These are phyloP conservation scores for Cataglyphis hispanica DNA, from an alignment of 1,140 invertebrate species.

Conservation along the genomic window DNA sequence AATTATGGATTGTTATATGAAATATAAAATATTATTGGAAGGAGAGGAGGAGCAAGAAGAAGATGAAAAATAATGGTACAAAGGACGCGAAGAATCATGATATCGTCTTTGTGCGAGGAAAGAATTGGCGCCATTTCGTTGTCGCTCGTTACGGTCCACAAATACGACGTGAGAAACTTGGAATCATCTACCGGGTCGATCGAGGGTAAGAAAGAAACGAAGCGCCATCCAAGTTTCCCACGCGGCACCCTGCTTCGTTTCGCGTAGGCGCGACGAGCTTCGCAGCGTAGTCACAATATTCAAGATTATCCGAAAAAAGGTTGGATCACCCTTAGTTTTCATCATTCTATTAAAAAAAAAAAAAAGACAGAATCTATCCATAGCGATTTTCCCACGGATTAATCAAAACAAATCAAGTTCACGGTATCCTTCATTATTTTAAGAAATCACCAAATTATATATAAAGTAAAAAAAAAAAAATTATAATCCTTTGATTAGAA, in stretches of 20 bases:
- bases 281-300: conserved; percentile 73
- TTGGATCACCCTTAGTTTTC: conserved; percentile 51
- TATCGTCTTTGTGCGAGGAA: conserved; percentile 8
- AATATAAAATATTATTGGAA: background rate
- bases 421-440: background rate
- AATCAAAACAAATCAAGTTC: background rate
- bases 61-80: background rate
- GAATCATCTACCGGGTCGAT: conserved; percentile 33
- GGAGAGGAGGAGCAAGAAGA: background rate
- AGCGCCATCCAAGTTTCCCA: conserved; percentile 77
- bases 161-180: conserved; percentile 46
- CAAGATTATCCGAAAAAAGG: conserved; percentile 78
- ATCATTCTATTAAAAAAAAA: background rate
- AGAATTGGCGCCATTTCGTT: conserved; percentile 8
- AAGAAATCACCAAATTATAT: no score
- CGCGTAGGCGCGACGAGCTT: conserved; percentile 49
- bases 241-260: conserved; percentile 64
- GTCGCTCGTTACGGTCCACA: conserved; percentile 37
- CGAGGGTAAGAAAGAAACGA: conserved; percentile 43
- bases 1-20: background rate
- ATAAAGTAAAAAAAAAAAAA: no score
- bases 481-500: background rate
- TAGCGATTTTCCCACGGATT: conserved; percentile 34
- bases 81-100: conserved; percentile 20
- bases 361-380: background rate